Conservation (phyloP, 1,140 invertebrate species). For the Saxidomus purpurata region DNA sequence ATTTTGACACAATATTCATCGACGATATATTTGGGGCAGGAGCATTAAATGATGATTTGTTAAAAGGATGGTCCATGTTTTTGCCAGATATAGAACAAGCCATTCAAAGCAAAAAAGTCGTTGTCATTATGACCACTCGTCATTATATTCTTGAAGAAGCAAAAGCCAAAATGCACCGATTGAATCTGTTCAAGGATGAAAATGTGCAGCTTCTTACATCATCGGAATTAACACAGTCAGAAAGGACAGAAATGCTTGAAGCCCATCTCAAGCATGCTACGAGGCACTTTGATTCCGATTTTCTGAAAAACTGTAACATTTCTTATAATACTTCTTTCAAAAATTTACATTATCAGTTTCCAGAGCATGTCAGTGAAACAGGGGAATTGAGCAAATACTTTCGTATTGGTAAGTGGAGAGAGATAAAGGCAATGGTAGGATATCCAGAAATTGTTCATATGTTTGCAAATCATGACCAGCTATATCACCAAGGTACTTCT, state of each 20-base stretch:
- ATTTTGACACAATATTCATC: constrained; percentile 25
- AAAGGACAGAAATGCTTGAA: constrained; percentile 27
- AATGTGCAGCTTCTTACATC: background rate
- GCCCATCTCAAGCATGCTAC: background rate
- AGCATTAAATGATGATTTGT: background rate
- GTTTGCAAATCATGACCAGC: background rate
- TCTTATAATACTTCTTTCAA: background rate
- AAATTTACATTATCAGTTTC: background rate
- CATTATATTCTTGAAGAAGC: constrained; percentile 27
- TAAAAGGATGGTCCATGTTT: background rate
- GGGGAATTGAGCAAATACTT: background rate
- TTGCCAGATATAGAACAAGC: background rate
- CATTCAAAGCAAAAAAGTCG: background rate
- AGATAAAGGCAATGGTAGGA: background rate
- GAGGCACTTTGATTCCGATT: no score
- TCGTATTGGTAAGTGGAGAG: background rate
- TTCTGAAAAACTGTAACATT: background rate
- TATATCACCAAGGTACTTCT: background rate
- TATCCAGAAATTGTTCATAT: constrained; percentile 18
- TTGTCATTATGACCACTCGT: constrained; percentile 11
- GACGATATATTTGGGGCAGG: constrained; percentile 33
- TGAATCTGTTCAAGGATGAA: constrained; percentile 27
- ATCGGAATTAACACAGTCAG: background rate
- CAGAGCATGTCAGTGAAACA: background rate
- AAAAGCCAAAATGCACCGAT: background rate